Evolutionary conservation across 2,113 vertebrate species (phyloP).

Genomic region (Procavia capensis): DNA sequence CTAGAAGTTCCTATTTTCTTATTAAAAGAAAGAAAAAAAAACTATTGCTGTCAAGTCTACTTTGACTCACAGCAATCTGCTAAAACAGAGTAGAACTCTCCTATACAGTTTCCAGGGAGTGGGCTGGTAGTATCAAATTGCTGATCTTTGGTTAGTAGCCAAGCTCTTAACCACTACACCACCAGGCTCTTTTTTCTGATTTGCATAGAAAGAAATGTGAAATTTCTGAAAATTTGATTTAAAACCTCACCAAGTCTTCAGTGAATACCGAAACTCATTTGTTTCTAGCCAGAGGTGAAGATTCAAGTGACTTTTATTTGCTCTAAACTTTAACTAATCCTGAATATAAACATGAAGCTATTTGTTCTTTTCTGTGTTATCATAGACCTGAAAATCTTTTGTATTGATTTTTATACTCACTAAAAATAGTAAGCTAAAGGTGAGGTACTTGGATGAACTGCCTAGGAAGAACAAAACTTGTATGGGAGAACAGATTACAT

Average conservation of each 20-base stretch:
- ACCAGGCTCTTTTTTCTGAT: not conserved
- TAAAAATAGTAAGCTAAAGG: conserved; percentile 16
- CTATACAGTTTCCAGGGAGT: too few species aligned
- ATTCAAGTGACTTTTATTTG: conserved; percentile 1
- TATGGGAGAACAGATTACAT: not conserved
- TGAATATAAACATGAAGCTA: not conserved
- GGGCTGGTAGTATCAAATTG: too few species aligned
- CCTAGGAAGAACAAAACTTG: not conserved
- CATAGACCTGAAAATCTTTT: not conserved
- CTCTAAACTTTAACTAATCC: not conserved
- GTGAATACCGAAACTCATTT: conserved; percentile 11
- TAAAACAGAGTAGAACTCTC: too few species aligned
- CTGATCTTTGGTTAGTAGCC: too few species aligned
- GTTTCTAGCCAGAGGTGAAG: not conserved
- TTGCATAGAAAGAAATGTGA: not conserved
- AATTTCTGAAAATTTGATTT: conserved; percentile 7
- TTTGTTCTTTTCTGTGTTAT: conserved; percentile 21
- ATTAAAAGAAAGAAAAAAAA: not conserved
- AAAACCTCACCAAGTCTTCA: not conserved
- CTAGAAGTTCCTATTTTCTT: not conserved
- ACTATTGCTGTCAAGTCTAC: too few species aligned
- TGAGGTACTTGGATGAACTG: not conserved
- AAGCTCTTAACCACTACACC: too few species aligned
- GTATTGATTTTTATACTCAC: not conserved
- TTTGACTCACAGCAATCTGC: too few species aligned